Evolutionary conservation across 1,140 invertebrate genomes (phyloP), one percentile per base, ranked within the genome.

Genomic region (Chymomyza costata): DNA sequence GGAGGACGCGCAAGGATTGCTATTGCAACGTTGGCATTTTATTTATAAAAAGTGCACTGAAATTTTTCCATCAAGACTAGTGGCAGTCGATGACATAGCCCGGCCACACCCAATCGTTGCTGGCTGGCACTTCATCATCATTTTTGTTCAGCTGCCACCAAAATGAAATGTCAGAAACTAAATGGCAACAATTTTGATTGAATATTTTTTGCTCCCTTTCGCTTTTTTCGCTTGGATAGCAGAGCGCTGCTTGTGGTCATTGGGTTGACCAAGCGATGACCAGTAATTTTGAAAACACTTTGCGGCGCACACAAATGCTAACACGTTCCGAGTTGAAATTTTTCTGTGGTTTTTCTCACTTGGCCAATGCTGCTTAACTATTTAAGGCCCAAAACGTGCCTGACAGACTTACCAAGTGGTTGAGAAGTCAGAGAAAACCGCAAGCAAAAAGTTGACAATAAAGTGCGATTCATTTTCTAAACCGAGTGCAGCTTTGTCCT

Each of bases 101-200:
- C n/a, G 37, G 40, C 53, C 61, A 69, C 65, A 56, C 65, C 65
- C 65, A 34, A 37, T 50, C 40, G 40, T 55, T 49, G 57, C 19
- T 13, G 30, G 13, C 25, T 30, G 56, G 37, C 67, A 78, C 73
- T 78, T 78, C 59, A 78, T 78, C 73, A 78, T 78, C 63, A 80
- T 73, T 73, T 71, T 50, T 39, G 52, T n/a, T n/a, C n/a, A n/a
- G 30, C 16, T 30, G 38, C 73, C 73, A 78, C 73, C 73, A 73
- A 73, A 80, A 73, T 67, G 73, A 78, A 78, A 78, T 78, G 73
- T 80, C 73, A 78, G n/a, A n/a, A 78, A 78, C 73, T 76, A 76
- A 78, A 78, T 78, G 73, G 73, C 73, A 78, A 78, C 73, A 78
- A 78, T 80, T 78, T 78, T 78, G 66, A 78, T 78, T 78, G 73